These are phyloP conservation scores for Delichon dasypus DNA, from an alignment of 2,797 vertebrate genomes.

Conservation along the genomic window DNA sequence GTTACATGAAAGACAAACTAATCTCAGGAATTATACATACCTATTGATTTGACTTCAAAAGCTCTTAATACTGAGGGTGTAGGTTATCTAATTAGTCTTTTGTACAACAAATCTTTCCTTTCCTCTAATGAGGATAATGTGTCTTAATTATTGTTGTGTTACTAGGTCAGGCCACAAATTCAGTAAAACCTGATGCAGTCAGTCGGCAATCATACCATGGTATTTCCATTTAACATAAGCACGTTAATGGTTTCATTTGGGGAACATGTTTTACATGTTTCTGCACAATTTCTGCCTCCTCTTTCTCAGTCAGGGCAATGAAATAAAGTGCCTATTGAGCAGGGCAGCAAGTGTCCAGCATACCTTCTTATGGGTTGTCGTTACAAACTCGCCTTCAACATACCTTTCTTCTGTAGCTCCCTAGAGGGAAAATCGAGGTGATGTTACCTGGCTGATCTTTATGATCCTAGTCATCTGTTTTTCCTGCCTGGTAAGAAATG, in stretches of 20 bases:
- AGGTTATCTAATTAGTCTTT: neutral
- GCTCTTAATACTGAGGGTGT: neutral
- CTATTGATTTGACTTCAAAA: slow-evolving; percentile 29
- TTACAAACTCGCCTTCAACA: neutral
- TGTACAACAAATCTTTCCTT: neutral
- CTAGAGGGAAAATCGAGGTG: neutral
- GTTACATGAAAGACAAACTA: neutral
- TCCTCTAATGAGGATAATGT: neutral
- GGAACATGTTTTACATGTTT: neutral
- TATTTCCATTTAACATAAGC: neutral
- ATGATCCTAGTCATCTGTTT: neutral
- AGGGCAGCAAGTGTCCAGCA: neutral
- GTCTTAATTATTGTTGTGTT: neutral
- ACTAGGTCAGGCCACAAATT: neutral
- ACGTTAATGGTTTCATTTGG: neutral
- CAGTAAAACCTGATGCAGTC: neutral
- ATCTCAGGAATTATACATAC: neutral
- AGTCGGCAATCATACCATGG: neutral
- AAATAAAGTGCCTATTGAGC: neutral
- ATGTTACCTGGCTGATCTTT: neutral
- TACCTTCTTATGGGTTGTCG: neutral
- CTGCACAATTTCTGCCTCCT: neutral
- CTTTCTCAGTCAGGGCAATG: neutral
- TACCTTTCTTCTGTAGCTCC: neutral
- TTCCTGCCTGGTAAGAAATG: neutral